A percentile compares a stretch with the other conserved stretches of the same genome.
phyloP scores from a whole-genome alignment of 1,140 invertebrate genomes.

The Brachionus calyciflorus region DNA sequence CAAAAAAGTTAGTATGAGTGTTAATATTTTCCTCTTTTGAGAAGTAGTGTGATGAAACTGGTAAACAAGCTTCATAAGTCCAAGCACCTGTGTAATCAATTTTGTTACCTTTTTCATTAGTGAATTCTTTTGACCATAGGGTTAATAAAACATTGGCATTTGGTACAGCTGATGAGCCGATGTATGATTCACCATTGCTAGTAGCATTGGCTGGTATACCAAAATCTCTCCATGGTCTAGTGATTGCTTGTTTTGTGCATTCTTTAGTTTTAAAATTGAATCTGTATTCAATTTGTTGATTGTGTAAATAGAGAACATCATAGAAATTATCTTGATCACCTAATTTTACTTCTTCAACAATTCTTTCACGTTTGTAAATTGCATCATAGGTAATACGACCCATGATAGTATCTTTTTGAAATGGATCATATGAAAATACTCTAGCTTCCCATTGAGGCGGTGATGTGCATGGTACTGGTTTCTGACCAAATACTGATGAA shows the following conservation, averaged over 20 bases:
- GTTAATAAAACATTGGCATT: constrained; percentile 26
- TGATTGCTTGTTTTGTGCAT: constrained; percentile 51
- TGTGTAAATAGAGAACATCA: constrained; percentile 54
- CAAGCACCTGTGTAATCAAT: constrained; percentile 48
- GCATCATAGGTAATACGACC: constrained; percentile 50
- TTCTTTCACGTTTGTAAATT: constrained; percentile 49
- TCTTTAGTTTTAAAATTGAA: constrained; percentile 51
- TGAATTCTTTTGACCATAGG: constrained; percentile 1
- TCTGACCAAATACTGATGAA: constrained; percentile 13
- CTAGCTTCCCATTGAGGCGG: constrained; percentile 46
- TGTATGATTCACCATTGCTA: constrained; percentile 50
- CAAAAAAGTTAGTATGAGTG: constrained; percentile 51
- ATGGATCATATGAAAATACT: constrained; percentile 17
- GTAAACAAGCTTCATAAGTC: constrained; percentile 51
- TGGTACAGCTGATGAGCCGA: constrained; percentile 51
- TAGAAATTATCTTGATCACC: constrained; percentile 49
- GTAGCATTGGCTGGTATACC: constrained; percentile 53
- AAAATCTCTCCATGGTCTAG: constrained; percentile 51
- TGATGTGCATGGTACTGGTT: constrained; percentile 32
- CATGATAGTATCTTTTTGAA: constrained; percentile 46
- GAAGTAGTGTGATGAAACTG: constrained; percentile 49
- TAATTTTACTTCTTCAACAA: constrained; percentile 51
- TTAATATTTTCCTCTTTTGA: constrained; percentile 8
- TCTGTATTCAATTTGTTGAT: constrained; percentile 53
- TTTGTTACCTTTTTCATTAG: constrained; percentile 34